Base-by-base conservation (phyloP, 2,113 vertebrate species). In the Oreochromis aureus region DNA sequence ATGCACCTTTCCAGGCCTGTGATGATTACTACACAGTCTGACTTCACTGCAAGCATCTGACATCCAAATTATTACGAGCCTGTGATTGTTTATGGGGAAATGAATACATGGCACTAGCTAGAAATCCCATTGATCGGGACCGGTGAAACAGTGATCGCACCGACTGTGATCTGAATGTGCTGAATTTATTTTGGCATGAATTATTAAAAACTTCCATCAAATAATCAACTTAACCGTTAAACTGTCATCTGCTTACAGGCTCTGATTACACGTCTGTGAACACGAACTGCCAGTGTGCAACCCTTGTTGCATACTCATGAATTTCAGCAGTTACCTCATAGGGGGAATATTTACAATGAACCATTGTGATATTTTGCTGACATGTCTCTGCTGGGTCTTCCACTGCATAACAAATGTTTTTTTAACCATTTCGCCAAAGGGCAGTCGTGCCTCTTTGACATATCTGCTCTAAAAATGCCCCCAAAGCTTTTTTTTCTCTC, bases 311-410 rank as follows among this genome's bases (percentile, higher is more conserved):
- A 86, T 84, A 86, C 91, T 88, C 89, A 73, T 87, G 88, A 51
- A 87, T 89, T 88, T 83, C 84, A 88, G 81, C 83, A 83, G 86
- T 84, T 85, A 86, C 88, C 89, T 91, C 89, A 84, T 6, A 81
- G 79, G 63, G 85, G 78, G 85, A 89, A 90, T 89, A 80, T 93
- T 93, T 89, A 90, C 90, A 93, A 90, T 82, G 83, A 85, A 44
- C 46, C 90, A 89, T 88, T 93, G 90, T 93, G 86, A 83, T 86
- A n/a, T 93, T 92, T 73, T 90, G 92, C 92, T 93, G 91, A 95
- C 89, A 87, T 91, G 91, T 87, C 87, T 90, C 81, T 82, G 81
- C 46, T 88, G 61, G 85, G 11, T 91, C 83, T 90, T 84, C 89
- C 89, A 85, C 87, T 86, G 91, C 79, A 83, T 54, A 61, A 80